Evolutionary conservation across 2,113 vertebrate species (phyloP).

Genomic region (Colossoma macropomum): DNA sequence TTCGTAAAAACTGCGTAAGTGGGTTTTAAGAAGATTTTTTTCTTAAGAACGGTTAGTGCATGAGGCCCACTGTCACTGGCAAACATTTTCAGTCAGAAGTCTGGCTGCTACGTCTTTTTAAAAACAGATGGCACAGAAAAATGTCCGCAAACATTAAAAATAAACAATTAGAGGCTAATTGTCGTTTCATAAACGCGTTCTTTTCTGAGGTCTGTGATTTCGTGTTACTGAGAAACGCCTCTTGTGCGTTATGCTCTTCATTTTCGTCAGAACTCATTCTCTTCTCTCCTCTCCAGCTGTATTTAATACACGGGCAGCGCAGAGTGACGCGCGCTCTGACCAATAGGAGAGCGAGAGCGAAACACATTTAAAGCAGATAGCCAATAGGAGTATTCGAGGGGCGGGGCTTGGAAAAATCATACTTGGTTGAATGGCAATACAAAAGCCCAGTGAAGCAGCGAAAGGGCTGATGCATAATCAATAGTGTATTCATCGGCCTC

Average conservation of each 20-base stretch:
- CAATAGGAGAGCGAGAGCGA: conserved; percentile 72
- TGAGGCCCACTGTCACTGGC: too few relatives aligned
- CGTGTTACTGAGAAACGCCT: neutral
- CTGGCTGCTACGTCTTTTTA: neutral
- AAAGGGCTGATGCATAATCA: conserved; percentile 56
- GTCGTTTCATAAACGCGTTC: neutral
- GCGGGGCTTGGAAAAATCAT: conserved; percentile 74
- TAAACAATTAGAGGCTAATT: neutral
- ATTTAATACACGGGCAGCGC: conserved; percentile 61
- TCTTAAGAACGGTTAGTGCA: too few relatives aligned
- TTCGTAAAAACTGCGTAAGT: too few relatives aligned
- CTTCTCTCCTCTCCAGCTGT: neutral
- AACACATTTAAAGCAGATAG: conserved; percentile 63
- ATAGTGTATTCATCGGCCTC: conserved; percentile 18
- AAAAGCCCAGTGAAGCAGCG: conserved; percentile 63
- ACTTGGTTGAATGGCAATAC: conserved; percentile 79
- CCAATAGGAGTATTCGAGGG: conserved; percentile 75
- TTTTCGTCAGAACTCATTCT: neutral
- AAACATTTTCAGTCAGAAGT: neutral
- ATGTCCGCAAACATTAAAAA: neutral
- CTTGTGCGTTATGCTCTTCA: too few relatives aligned
- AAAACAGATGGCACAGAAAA: neutral
- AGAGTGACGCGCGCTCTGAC: conserved; percentile 58
- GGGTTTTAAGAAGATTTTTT: too few relatives aligned
- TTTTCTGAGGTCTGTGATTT: neutral